Evolutionary conservation across 2,797 vertebrate genomes (phyloP).

Genomic region (Myoxocephalus aenaeus): DNA sequence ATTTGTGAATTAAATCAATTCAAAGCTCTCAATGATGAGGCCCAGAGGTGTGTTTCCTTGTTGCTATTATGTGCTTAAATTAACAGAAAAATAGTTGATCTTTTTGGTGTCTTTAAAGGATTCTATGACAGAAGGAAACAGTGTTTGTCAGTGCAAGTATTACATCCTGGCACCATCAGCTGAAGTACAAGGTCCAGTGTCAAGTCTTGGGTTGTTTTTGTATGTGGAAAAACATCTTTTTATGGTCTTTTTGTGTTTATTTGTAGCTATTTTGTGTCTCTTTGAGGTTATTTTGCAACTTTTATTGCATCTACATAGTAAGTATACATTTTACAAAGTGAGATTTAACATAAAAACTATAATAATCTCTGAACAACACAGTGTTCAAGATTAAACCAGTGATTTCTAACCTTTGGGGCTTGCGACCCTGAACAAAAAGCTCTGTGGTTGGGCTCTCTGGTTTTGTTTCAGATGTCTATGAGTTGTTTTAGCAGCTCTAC

Average conservation of each 20-base stretch:
- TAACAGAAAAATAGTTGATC: not conserved
- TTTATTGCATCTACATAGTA: not conserved
- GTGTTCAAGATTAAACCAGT: not conserved
- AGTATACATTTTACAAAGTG: not conserved
- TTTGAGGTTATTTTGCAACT: not conserved
- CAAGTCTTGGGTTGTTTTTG: not conserved
- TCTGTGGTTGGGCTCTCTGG: not conserved
- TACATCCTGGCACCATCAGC: not conserved
- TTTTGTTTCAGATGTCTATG: not conserved
- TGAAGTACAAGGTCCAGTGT: not conserved
- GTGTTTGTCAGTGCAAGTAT: not conserved
- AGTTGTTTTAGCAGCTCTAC: not conserved
- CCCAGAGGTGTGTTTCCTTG: not conserved
- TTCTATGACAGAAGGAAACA: not conserved
- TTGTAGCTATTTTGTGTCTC: not conserved
- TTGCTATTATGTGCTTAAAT: not conserved
- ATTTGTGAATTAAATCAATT: constrained; percentile 32
- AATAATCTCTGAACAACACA: not conserved
- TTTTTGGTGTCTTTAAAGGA: not conserved
- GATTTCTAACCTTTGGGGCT: not conserved
- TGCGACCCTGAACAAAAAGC: not conserved
- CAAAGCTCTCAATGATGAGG: constrained; percentile 22
- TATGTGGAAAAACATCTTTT: not conserved
- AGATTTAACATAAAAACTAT: not conserved
- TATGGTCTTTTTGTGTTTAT: not conserved